Evolutionary conservation across 2,888 invertebrate genomes (phyloP), one percentile per base, ranked within the genome.

Genomic region (Idaea straminata): DNA sequence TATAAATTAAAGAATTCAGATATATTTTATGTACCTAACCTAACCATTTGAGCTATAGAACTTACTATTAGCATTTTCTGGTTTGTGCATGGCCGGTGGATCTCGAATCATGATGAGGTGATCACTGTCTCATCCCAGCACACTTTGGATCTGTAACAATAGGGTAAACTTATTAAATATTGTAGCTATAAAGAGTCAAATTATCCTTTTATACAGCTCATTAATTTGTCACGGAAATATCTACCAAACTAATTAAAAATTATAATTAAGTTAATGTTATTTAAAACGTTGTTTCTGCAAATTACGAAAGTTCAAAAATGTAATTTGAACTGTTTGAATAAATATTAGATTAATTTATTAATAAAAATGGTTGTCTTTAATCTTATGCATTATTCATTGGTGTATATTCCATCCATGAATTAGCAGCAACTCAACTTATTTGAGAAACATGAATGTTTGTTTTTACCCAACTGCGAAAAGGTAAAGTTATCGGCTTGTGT

Each of bases 1-100:
- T 35, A 36, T 34, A 35, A n/a, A n/a, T 61, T 36, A 15, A 15
- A 38, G 15, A 15, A 36, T 61, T 13, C 47, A 38, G 15, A 36
- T 47, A 47, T 59, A 5, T 69, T 70, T 77, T 73, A 74, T 74
- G 63, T 69, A 67, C 7, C 7, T 15, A 57, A 57, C 7, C 25
- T 15, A 59, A 57, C 57, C 7, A 57, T 58, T 15, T 4, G 58
- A 58, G 16, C 15, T 47, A 47, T 10, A n/a, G 25, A 35, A 90
- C 92, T 91, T 76, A 93, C 93, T 89, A 74, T 80, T 86, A 67
- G 87, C 80, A 73, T 81, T 88, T 72, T 93, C 93, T 69, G 93
- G 87, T 75, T 93, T 93, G 81, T 93, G 93, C 92, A 93, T 93
- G 87, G 93, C 92, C 83, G 93, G 93, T 68, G 93, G 93, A 76